These are phyloP conservation scores for Cyanoramphus novaezelandiae DNA, from an alignment of 2,113 vertebrate species.

Conservation along the genomic window DNA sequence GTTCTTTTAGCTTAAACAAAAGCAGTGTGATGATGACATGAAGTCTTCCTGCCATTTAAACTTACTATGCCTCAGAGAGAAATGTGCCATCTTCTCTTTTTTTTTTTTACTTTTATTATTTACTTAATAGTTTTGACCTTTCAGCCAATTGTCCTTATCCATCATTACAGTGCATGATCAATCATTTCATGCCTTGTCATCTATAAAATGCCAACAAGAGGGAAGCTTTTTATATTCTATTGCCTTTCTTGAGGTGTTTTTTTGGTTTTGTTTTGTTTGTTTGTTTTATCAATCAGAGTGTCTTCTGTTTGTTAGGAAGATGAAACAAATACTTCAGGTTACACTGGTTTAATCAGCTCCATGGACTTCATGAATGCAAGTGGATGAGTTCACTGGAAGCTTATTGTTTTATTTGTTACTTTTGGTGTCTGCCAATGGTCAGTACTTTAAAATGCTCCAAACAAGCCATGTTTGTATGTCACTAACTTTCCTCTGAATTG, in stretches of 20 bases:
- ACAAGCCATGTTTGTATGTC: accelerated
- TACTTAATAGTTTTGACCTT: conserved; percentile 79
- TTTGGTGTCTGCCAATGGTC: not conserved
- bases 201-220: conserved; percentile 61
- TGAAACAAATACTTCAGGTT: not conserved
- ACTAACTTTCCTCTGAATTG: not conserved
- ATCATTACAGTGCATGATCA: conserved; percentile 72
- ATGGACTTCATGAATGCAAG: not conserved
- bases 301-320: conserved; percentile 25
- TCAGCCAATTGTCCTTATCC: conserved; percentile 76
- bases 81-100: not conserved
- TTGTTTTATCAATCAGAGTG: not conserved
- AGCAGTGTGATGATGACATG: not conserved
- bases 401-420: not conserved
- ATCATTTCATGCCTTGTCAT: conserved; percentile 69
- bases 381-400: not conserved
- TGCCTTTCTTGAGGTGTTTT: conserved; percentile 8
- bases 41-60: conserved; percentile 37
- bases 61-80: conserved; percentile 47
- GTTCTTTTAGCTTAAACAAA: not conserved
- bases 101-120: conserved; percentile 62
- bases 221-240: conserved; percentile 32
- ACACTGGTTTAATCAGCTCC: not conserved
- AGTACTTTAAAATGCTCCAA: not conserved
- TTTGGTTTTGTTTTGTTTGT: not conserved